A percentile compares a stretch with the other conserved stretches of the same genome.
Evolutionary conservation across 2,113 vertebrate species (phyloP).

Genomic region (Lota lota): DNA sequence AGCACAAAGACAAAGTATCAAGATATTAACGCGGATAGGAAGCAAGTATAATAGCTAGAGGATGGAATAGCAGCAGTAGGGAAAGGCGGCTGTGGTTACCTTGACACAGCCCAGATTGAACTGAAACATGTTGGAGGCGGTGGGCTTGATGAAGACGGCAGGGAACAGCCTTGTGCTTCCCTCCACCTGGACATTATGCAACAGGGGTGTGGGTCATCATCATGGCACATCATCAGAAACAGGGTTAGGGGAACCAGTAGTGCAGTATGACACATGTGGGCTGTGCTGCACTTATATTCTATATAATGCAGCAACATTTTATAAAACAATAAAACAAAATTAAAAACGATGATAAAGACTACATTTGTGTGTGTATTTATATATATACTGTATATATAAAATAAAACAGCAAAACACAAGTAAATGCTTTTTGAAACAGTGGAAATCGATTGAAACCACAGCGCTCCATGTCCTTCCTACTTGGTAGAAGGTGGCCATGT

Average conservation of each 20-base stretch:
- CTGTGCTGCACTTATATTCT: too few relatives aligned
- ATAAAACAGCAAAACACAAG: too few relatives aligned
- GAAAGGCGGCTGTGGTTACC: constrained; percentile 65
- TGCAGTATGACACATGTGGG: too few relatives aligned
- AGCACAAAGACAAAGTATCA: neutral
- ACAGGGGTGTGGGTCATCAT: neutral
- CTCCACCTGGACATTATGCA: constrained; percentile 79
- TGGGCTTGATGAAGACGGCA: constrained; percentile 92
- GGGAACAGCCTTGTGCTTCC: constrained; percentile 91
- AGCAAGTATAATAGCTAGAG: neutral
- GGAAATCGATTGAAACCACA: neutral
- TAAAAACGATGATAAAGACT: too few relatives aligned
- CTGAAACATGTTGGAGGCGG: constrained; percentile 87
- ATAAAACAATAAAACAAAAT: too few relatives aligned
- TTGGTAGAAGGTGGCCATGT: constrained; percentile 87
- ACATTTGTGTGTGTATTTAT: too few relatives aligned
- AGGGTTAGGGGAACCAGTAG: too few relatives aligned
- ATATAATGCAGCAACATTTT: too few relatives aligned
- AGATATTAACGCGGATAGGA: neutral
- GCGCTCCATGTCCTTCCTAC: constrained; percentile 52
- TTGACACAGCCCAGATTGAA: constrained; percentile 90
- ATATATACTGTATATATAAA: too few relatives aligned
- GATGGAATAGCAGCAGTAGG: too few relatives aligned
- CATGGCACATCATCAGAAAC: neutral
- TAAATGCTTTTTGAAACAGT: neutral